phyloP scores from a whole-genome alignment of 2,888 invertebrate genomes.

The Drosophila melanosoma region DNA sequence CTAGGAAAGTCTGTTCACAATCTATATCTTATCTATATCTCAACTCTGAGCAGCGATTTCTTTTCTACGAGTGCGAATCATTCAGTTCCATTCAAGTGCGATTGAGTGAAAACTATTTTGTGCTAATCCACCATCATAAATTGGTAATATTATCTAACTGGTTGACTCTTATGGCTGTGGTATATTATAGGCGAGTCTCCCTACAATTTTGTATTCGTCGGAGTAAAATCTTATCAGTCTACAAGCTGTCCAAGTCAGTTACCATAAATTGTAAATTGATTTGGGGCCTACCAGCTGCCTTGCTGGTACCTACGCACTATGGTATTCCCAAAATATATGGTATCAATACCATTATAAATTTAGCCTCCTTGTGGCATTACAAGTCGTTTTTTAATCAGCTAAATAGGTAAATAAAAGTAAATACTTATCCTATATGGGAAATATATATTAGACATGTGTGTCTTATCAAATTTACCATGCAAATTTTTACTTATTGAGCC shows the following conservation, averaged over 20 bases:
- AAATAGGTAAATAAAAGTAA: neutral
- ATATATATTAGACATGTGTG: neutral
- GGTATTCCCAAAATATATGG: neutral
- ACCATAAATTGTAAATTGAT: neutral
- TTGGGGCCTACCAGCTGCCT: neutral
- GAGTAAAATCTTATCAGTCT: neutral
- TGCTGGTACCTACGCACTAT: neutral
- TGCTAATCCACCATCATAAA: neutral
- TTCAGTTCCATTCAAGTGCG: neutral
- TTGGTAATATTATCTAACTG: neutral
- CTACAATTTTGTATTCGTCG: neutral
- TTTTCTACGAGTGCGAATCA: neutral
- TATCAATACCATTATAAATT: neutral
- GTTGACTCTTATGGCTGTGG: neutral
- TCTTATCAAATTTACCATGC: neutral
- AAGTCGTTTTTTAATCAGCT: neutral
- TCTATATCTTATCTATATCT: conserved; percentile 35
- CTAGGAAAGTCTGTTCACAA: neutral
- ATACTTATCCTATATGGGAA: neutral
- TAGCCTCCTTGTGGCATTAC: neutral
- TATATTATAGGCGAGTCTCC: neutral
- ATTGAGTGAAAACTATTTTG: neutral
- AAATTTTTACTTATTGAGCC: neutral
- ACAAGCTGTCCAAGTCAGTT: neutral
- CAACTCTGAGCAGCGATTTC: conserved; percentile 2